Conservation (phyloP, 2,113 vertebrate species). For the Vidua chalybeata region DNA sequence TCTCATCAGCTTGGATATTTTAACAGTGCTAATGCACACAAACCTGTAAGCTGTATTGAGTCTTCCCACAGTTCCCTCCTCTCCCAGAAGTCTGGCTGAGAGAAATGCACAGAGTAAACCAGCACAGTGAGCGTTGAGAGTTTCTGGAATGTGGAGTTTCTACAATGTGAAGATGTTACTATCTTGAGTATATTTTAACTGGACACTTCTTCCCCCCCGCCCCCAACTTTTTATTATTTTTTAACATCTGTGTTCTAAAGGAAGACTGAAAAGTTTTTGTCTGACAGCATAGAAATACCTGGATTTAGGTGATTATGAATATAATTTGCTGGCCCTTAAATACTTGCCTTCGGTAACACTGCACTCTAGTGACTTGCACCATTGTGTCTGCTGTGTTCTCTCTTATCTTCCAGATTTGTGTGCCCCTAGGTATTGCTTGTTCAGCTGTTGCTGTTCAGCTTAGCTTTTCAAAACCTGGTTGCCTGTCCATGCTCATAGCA, state of each 20-base stretch:
- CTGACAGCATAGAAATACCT: background rate
- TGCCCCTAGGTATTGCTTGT: background rate
- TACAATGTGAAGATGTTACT: background rate
- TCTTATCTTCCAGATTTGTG: constrained; percentile 50
- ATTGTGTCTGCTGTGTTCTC: background rate
- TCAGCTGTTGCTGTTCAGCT: constrained; percentile 46
- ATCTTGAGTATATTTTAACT: background rate
- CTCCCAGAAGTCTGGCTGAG: background rate
- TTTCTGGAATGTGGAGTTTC: background rate
- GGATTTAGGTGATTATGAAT: background rate
- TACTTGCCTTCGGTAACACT: constrained; percentile 16
- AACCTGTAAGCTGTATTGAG: background rate
- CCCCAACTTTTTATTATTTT: background rate
- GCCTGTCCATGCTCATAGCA: background rate
- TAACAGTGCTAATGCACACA: background rate
- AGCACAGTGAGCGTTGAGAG: background rate
- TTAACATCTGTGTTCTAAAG: background rate
- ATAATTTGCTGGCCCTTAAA: background rate
- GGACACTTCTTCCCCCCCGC: background rate
- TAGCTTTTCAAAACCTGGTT: background rate
- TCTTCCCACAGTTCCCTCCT: background rate
- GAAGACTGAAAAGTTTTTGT: constrained; percentile 4
- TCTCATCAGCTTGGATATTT: background rate
- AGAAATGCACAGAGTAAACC: background rate
- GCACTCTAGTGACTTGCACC: constrained; percentile 32